Conservation (phyloP, 2,797 vertebrate genomes). For the Mormyrus proboscirostris region DNA sequence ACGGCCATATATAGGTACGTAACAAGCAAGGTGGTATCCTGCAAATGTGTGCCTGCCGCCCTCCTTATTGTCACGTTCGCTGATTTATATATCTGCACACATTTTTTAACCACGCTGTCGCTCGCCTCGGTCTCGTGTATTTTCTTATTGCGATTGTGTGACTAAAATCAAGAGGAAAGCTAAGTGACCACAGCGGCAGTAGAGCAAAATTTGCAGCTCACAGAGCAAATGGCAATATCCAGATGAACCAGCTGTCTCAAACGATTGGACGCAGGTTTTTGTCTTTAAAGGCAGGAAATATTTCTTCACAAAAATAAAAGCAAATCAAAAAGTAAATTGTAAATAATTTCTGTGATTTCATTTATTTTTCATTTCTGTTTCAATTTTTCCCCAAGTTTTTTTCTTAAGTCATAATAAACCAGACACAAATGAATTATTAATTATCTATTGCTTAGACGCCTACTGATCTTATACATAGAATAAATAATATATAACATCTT, state of each 20-base stretch:
- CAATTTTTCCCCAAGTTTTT: background rate
- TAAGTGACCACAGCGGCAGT: background rate
- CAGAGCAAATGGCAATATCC: no score
- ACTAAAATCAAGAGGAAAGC: background rate
- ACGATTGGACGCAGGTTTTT: background rate
- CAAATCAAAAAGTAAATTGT: background rate
- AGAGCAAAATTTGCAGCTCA: background rate
- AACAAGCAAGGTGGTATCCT: background rate
- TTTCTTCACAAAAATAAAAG: background rate
- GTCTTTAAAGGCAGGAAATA: background rate
- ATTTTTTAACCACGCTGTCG: background rate
- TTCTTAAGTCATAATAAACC: background rate
- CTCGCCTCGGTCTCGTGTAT: background rate
- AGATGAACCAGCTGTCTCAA: background rate
- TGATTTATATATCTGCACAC: background rate
- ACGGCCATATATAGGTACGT: background rate
- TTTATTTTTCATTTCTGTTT: background rate
- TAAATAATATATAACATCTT: background rate
- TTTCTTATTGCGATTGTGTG: background rate
- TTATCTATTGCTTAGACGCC: no score
- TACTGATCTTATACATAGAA: background rate
- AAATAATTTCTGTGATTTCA: background rate
- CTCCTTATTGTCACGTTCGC: background rate
- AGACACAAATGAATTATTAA: background rate
- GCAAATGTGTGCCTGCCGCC: background rate